Base-by-base conservation (phyloP, 2,888 invertebrate species). In the Leucoma salicis region DNA sequence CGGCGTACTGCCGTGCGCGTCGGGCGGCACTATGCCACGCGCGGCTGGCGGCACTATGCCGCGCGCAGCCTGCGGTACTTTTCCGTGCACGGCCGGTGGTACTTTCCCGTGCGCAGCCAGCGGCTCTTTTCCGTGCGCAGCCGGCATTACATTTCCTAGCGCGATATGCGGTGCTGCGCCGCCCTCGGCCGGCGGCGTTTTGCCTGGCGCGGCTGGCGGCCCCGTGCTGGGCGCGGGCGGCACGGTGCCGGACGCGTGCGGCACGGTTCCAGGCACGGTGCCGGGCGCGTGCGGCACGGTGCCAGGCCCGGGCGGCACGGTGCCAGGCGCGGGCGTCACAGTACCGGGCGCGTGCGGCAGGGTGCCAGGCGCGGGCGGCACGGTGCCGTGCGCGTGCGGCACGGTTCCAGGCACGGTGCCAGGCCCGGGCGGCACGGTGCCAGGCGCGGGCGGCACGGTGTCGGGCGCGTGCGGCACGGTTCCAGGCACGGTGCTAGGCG, bases 111-210 rank as follows among this genome's bases (percentile, higher is more conserved):
- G 33, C 33, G 36, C 59, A 44, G 63, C 48, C n/a, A n/a, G 58
- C 59, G 51, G 53, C 67, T 67, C 65, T 61, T 61, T 63, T 58
- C 66, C 68, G 51, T 69, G 3, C 57, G 66, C 66, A 45, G 70
- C 66, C 57, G 70, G 66, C n/a, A n/a, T n/a, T n/a, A n/a, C n/a
- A n/a, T n/a, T n/a, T n/a, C n/a, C n/a, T n/a, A n/a, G 68, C 37
- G 63, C 62, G 47, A 42, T 57, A 16, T 3, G 13, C 15, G 31
- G 6, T 2, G n/a, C n/a, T 2, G 21, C 7, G 59, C 29, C 45
- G 48, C 32, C 35, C 2, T 12, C 29, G 29, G 43, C 33, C 39
- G 32, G 46, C 45, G 12, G n/a, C 3, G 29, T 13, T n/a, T n/a
- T n/a, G 29, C 4, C n/a, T 12, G 13, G 29, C 27, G 27, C 27